Conservation (phyloP, 2,113 vertebrate genomes). For the Athene noctua region DNA sequence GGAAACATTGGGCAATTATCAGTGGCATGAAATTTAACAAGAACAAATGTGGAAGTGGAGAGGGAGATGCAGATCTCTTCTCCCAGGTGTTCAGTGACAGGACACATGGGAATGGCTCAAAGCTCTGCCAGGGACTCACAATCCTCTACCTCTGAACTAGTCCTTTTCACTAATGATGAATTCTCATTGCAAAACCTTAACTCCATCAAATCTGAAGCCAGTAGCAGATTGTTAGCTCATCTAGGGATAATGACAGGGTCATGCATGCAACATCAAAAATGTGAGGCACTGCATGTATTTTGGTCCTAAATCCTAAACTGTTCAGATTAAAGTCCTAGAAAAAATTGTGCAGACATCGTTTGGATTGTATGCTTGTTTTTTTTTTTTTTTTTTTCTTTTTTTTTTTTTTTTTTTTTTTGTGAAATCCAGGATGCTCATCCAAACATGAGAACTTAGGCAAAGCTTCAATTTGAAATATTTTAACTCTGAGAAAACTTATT, state of each 20-base stretch:
- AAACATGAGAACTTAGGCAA: not conserved
- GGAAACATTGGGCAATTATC: not conserved
- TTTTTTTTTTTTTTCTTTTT: too few relatives aligned
- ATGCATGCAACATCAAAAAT: not conserved
- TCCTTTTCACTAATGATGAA: not conserved
- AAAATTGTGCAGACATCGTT: not conserved
- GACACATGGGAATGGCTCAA: not conserved
- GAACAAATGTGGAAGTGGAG: not conserved
- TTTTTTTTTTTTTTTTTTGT: too few relatives aligned
- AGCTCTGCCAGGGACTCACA: not conserved
- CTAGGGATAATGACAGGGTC: too few relatives aligned
- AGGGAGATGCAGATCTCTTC: not conserved
- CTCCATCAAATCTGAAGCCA: not conserved
- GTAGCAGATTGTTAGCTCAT: not conserved
- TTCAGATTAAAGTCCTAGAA: not conserved
- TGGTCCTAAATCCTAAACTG: not conserved
- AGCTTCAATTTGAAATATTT: not conserved
- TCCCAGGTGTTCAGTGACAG: not conserved
- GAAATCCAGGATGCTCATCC: not conserved
- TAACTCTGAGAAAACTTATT: not conserved
- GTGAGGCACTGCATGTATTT: too few relatives aligned
- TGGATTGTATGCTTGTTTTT: not conserved
- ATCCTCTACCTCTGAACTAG: not conserved
- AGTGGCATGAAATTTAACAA: not conserved
- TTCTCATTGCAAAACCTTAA: not conserved